Percentiles rank a stretch among this genome's conserved stretches.
Conservation (phyloP, 1,140 invertebrate genomes). For the Drosophila subobscura region DNA sequence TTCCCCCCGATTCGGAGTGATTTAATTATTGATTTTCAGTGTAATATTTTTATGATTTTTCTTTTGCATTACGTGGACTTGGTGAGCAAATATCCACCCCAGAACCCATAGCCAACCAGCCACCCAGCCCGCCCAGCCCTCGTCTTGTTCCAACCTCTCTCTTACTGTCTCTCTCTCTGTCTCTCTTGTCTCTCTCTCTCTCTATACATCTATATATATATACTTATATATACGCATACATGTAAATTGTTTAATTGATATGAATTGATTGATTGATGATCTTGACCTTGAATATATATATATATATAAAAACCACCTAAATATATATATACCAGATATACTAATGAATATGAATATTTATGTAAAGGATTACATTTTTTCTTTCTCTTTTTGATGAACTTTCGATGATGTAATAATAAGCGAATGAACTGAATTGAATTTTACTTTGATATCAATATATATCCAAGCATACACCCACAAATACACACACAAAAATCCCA, state of each 20-base stretch:
- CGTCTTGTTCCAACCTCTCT: slow-evolving; percentile 57
- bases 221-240: slow-evolving; percentile 54
- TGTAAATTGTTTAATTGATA: slow-evolving; percentile 66
- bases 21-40: slow-evolving; percentile 27
- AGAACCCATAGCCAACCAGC: slow-evolving; percentile 10
- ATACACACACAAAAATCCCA: slow-evolving; percentile 28
- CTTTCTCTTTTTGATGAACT: slow-evolving; percentile 72
- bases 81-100: slow-evolving; percentile 61
- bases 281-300: slow-evolving; percentile 57
- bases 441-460: slow-evolving; percentile 74
- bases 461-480: slow-evolving; percentile 44
- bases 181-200: slow-evolving; percentile 54
- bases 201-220: slow-evolving; percentile 46
- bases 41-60: slow-evolving; percentile 43
- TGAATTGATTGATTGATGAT: slow-evolving; percentile 64
- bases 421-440: slow-evolving; percentile 79
- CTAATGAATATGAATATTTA: slow-evolving; percentile 73
- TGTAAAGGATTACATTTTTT: slow-evolving; percentile 62
- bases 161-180: slow-evolving; percentile 53
- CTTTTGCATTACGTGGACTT: slow-evolving; percentile 61
- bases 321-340: slow-evolving; percentile 54
- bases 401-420: slow-evolving; percentile 79
- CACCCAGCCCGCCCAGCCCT: slow-evolving; percentile 27
- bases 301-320: slow-evolving; percentile 44
- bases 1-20: slow-evolving; percentile 20